Evolutionary conservation across 2,888 invertebrate species (phyloP).

Genomic region (Drosophila subsilvestris): DNA sequence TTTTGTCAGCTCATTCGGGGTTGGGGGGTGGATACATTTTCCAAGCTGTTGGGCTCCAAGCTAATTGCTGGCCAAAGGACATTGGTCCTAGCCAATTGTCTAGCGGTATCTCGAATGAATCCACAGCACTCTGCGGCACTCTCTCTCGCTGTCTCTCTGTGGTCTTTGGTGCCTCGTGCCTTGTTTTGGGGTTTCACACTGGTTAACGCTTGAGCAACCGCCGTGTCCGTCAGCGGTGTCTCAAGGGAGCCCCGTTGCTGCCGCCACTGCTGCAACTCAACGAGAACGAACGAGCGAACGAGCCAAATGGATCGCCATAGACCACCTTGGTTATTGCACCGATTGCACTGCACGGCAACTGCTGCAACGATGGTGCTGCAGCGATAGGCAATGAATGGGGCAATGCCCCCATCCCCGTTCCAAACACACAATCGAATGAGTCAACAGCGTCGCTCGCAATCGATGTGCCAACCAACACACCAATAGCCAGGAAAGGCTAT

Average conservation of each 20-base stretch:
- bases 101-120: not conserved
- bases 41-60: conserved; percentile 7
- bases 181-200: conserved; percentile 8
- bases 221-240: conserved; percentile 27
- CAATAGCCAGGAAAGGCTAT: no score
- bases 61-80: conserved; percentile 11
- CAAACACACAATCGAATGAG: conserved; percentile 26
- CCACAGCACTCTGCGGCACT: not conserved
- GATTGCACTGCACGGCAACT: conserved; percentile 36
- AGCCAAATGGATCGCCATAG: conserved; percentile 50
- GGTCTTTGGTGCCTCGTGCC: not conserved
- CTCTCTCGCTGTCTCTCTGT: not conserved
- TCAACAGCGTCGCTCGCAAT: conserved; percentile 15
- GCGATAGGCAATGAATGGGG: conserved; percentile 15
- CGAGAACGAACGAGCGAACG: conserved; percentile 54
- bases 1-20: conserved; percentile 26
- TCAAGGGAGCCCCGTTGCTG: conserved; percentile 15
- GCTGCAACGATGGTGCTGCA: conserved; percentile 14
- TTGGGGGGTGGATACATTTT: not conserved
- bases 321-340: conserved; percentile 57
- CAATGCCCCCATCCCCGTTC: conserved; percentile 3
- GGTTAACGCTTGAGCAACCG: conserved; percentile 57
- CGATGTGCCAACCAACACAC: conserved; percentile 28
- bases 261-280: conserved; percentile 53
- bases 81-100: not conserved